These are phyloP conservation scores for Ectropis grisescens DNA, from an alignment of 1,140 invertebrate species.

Conservation along the genomic window DNA sequence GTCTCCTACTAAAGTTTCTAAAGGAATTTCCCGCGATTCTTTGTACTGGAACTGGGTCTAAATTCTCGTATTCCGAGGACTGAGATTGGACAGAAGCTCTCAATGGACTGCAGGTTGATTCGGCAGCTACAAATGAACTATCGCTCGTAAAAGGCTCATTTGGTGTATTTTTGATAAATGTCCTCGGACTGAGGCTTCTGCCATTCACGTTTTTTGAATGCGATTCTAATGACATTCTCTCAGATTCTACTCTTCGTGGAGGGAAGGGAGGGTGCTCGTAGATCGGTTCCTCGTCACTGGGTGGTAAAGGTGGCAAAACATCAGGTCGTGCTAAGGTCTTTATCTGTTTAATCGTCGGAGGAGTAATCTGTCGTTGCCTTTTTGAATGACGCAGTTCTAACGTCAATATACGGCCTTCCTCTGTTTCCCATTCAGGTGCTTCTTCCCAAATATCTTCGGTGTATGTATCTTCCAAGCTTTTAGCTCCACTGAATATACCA, in stretches of 20 bases:
- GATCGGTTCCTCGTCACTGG: conserved; percentile 62
- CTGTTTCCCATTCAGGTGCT: conserved; percentile 42
- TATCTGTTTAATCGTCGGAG: conserved; percentile 57
- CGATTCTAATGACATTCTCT: conserved; percentile 37
- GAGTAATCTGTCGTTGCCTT: conserved; percentile 72
- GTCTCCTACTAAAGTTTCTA: conserved; percentile 19
- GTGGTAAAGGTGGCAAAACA: conserved; percentile 74
- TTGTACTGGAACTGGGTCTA: conserved; percentile 11
- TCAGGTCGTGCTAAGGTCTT: conserved; percentile 72
- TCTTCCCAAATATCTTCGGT: conserved; percentile 35
- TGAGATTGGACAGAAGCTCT: conserved; percentile 50
- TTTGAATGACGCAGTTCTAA: conserved; percentile 77
- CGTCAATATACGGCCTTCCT: conserved; percentile 73
- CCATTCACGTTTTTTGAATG: conserved; percentile 75
- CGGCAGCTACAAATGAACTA: conserved; percentile 14
- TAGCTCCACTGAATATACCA: conserved; percentile 28
- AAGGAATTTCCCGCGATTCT: conserved; percentile 12
- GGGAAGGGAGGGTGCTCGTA: conserved; percentile 74
- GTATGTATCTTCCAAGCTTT: conserved; percentile 24
- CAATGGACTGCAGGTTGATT: conserved; percentile 37
- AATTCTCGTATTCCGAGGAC: conserved; percentile 59
- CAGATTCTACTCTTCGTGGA: conserved; percentile 62
- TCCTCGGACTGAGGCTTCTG: conserved; percentile 71
- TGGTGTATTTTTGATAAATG: conserved; percentile 33
- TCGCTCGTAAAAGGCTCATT: conserved; percentile 17